Base-by-base conservation (phyloP, 2,888 invertebrate genomes). In the Microctonus hyperodae region DNA sequence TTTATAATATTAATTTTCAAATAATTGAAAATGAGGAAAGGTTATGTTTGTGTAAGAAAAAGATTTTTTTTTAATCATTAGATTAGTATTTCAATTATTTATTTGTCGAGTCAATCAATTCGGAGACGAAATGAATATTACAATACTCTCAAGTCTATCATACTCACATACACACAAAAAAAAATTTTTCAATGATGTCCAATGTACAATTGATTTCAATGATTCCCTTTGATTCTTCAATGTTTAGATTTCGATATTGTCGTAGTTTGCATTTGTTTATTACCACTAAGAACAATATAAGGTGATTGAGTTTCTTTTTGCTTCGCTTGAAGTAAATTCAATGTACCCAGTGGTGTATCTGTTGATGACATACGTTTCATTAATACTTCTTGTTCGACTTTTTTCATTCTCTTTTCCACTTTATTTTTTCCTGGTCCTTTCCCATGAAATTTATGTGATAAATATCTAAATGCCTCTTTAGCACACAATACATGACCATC, bases 381-480 rank as follows among this genome's bases (percentile, higher is more conserved):
- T 77, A 97, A 85, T 90, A 93, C 93, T 84, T 97, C 96, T 83
- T 98, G 97, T 78, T 96, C 93, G 72, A 90, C 88, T 85, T 98
- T 97, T 86, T 97, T 96, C 85, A 95, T 90, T 73, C 98, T 88
- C 82, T 99, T 99, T 85, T 99, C 98, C 76, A 92, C 91, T 86
- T 99, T 99, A 87, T 97, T 98, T 85, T 99, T 99, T 64, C 99
- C 98, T 22, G 98, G 97, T 1, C 97, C 97, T 86, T 99, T 98
- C 62, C 99, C 99, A 86, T 99, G 99, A 87, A 99, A 99, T 86
- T 98, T 97, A 85, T 98, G 98, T 25, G 96, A 97, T 64, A 98
- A 88, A 86, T 96, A 95, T 73, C 95, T 88, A 86, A 98, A 98
- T 57, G 99, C 98, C 87, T 99, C 98, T 85, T 99, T 99, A 65